Evolutionary conservation across 2,888 invertebrate species (phyloP).

Genomic region (Ormyrus thymus): DNA sequence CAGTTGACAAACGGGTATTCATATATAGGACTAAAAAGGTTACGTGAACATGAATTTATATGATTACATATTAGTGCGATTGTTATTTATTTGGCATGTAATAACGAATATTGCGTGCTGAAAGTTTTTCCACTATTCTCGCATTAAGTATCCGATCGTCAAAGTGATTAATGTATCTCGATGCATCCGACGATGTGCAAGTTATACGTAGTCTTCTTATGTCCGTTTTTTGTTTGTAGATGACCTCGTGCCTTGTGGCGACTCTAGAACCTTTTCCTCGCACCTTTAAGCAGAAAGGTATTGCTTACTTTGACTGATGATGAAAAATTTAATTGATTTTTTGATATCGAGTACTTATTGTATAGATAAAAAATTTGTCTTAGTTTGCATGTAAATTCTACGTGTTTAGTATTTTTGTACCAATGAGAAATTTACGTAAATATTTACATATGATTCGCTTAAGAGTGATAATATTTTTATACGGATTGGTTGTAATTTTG

Average conservation of each 20-base stretch:
- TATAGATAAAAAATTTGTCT: constrained; percentile 11
- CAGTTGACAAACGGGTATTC: constrained; percentile 30
- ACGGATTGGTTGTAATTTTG: not conserved
- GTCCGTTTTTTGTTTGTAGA: constrained; percentile 25
- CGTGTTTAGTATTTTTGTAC: constrained; percentile 33
- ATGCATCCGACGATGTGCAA: constrained; percentile 8
- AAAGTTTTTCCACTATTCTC: constrained; percentile 11
- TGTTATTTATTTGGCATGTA: constrained; percentile 45
- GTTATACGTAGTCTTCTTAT: constrained; percentile 16
- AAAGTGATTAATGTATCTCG: constrained; percentile 3
- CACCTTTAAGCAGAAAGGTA: constrained; percentile 15
- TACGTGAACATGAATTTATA: constrained; percentile 28
- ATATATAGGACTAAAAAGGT: constrained; percentile 24
- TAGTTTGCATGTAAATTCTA: not conserved
- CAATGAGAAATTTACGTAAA: constrained; percentile 5
- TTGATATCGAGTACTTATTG: not conserved
- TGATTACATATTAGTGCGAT: constrained; percentile 37
- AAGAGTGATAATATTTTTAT: constrained; percentile 16
- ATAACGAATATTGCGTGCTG: constrained; percentile 17
- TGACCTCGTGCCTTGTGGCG: constrained; percentile 43
- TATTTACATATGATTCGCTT: not conserved
- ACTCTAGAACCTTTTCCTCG: constrained; percentile 45
- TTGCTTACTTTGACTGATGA: constrained; percentile 37
- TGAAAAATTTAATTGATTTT: constrained; percentile 3
- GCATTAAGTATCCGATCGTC: not conserved